These are phyloP conservation scores for Paracentrotus lividus DNA, from an alignment of 53 echinoderm and acorn worm species.

Conservation along the genomic window DNA sequence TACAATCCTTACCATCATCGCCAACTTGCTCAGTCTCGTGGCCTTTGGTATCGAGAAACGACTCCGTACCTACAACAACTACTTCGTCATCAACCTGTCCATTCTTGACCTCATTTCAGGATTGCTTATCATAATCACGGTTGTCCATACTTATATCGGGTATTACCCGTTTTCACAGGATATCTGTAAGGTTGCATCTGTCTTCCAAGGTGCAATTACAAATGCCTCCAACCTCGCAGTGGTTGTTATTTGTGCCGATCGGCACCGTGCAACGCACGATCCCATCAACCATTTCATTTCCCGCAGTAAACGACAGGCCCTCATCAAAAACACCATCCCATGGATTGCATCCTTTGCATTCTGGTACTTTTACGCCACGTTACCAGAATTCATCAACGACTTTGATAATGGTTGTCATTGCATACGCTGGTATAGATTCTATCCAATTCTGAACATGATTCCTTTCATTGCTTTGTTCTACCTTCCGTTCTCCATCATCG, in stretches of 20 bases:
- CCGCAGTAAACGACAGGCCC: conserved; percentile 45
- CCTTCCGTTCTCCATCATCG: conserved; percentile 41
- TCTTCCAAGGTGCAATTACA: not conserved
- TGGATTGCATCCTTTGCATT: not conserved
- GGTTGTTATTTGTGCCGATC: conserved; percentile 57
- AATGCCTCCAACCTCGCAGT: conserved; percentile 47
- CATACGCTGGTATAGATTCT: not conserved
- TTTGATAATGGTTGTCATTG: conserved; percentile 57
- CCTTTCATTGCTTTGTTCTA: not conserved
- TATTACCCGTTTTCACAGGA: conserved; percentile 50
- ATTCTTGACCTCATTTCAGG: conserved; percentile 23
- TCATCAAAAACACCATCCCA: conserved; percentile 2
- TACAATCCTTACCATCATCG: conserved; percentile 16
- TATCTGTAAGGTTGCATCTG: not conserved
- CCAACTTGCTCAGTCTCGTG: conserved; percentile 36
- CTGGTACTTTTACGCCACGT: conserved; percentile 18
- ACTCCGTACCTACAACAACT: conserved; percentile 65
- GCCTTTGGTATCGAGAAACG: conserved; percentile 51
- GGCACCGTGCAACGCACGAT: conserved; percentile 59
- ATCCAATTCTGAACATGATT: not conserved
- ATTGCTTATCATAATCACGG: not conserved
- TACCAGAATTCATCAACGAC: conserved; percentile 40
- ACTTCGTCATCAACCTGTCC: conserved; percentile 64
- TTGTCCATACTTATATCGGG: conserved; percentile 40
- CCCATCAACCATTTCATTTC: conserved; percentile 67